Evolutionary conservation across 2,113 vertebrate genomes (phyloP).

Genomic region (Clarias gariepinus): DNA sequence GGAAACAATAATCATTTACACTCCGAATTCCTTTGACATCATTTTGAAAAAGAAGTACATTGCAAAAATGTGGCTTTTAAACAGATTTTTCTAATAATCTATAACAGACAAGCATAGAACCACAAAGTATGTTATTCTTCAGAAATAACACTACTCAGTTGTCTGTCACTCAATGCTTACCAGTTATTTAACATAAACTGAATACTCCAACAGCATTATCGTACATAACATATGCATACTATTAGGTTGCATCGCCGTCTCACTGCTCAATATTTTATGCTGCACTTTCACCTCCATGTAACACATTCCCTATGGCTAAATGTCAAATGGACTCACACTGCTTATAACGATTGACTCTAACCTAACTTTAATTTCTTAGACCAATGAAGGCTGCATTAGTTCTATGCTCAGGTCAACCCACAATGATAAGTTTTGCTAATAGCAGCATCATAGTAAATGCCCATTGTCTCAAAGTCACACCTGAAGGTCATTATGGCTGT

Average conservation of each 20-base stretch:
- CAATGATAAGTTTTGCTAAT: not conserved
- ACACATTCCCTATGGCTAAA: constrained; percentile 14
- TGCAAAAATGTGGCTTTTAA: constrained; percentile 25
- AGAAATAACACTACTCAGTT: constrained; percentile 44
- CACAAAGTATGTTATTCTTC: constrained; percentile 26
- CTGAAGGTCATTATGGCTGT: constrained; percentile 26
- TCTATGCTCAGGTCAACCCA: not conserved
- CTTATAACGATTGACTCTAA: constrained; percentile 6
- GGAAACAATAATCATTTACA: constrained; percentile 2
- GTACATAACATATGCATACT: constrained; percentile 46
- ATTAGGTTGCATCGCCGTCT: constrained; percentile 48
- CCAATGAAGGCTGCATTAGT: not conserved
- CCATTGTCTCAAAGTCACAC: constrained; percentile 19
- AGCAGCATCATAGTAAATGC: not conserved
- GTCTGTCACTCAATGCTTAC: constrained; percentile 24
- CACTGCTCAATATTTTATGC: constrained; percentile 49
- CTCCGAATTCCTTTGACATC: not conserved
- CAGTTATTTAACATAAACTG: constrained; percentile 30
- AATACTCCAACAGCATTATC: constrained; percentile 41
- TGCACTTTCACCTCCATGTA: constrained; percentile 47
- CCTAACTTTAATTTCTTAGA: not conserved
- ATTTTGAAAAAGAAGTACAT: constrained; percentile 16
- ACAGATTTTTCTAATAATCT: not conserved
- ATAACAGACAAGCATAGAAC: constrained; percentile 11
- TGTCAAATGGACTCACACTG: constrained; percentile 41